A percentile compares a stretch with the other conserved stretches of the same genome.
Conservation (phyloP, 2,797 vertebrate species). For the Alauda arvensis region DNA sequence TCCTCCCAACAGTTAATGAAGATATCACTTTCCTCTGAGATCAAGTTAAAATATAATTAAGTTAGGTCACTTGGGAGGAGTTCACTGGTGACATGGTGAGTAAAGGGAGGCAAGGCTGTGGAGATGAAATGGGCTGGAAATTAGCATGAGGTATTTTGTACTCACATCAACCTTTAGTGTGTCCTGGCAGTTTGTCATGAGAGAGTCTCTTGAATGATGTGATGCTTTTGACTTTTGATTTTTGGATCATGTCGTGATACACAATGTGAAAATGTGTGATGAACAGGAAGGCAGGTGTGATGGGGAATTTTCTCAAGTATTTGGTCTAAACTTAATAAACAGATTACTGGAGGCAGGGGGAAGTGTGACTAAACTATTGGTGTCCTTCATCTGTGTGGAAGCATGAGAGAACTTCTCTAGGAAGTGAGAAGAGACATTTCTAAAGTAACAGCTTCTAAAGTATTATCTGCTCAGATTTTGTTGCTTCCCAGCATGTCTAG, state of each 20-base stretch:
- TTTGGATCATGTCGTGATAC: neutral
- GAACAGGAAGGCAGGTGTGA: neutral
- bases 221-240: neutral
- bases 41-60: slow-evolving; percentile 19
- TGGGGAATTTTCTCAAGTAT: slow-evolving; percentile 39
- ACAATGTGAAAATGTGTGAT: slow-evolving; percentile 9
- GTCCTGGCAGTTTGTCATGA: neutral
- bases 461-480: neutral
- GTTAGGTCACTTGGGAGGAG: slow-evolving; percentile 3
- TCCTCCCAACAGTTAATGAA: neutral
- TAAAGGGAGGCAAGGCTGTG: neutral
- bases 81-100: neutral
- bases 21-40: neutral
- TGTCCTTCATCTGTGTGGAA: neutral
- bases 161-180: neutral
- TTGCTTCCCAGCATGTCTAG: neutral
- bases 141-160: neutral
- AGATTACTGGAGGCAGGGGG: neutral
- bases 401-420: neutral
- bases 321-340: slow-evolving; percentile 21
- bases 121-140: neutral
- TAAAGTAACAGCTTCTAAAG: neutral
- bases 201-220: neutral
- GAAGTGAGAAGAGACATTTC: neutral
- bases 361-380: neutral